A percentile compares a stretch with the other conserved stretches of the same genome.
Evolutionary conservation across 2,797 vertebrate species (phyloP).

Genomic region (Girardinus metallicus): DNA sequence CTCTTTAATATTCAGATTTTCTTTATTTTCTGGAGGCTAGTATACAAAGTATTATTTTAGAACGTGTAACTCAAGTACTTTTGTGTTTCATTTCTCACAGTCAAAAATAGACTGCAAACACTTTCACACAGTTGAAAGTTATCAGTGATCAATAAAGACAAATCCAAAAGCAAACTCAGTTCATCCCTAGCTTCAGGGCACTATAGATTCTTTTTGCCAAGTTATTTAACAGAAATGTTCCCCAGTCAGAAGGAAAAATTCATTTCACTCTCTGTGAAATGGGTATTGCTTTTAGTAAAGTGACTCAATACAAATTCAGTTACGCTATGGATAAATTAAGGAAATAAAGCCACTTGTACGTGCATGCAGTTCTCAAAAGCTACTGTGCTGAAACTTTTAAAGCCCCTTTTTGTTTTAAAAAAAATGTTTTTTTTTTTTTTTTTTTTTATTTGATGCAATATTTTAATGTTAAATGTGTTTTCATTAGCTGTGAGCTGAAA

Average conservation of each 20-base stretch:
- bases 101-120: conserved; percentile 49
- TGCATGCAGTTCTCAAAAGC: background rate
- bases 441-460: background rate
- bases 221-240: conserved; percentile 10
- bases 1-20: background rate
- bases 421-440: too few species aligned
- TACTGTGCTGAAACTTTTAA: background rate
- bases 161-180: conserved; percentile 52
- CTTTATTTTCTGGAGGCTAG: background rate
- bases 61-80: background rate
- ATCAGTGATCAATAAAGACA: conserved; percentile 41
- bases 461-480: background rate
- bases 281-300: conserved; percentile 9
- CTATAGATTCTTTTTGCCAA: conserved; percentile 5
- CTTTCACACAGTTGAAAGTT: conserved; percentile 25
- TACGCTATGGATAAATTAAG: background rate
- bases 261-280: conserved; percentile 8
- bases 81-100: background rate
- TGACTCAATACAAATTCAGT: conserved; percentile 4
- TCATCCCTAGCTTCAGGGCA: conserved; percentile 19
- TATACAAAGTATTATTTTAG: background rate
- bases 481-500: background rate
- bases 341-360: background rate
- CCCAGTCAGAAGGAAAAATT: conserved; percentile 10
- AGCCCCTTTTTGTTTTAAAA: background rate